phyloP scores from a whole-genome alignment of 2,797 vertebrate genomes.

The Geotrypetes seraphini region DNA sequence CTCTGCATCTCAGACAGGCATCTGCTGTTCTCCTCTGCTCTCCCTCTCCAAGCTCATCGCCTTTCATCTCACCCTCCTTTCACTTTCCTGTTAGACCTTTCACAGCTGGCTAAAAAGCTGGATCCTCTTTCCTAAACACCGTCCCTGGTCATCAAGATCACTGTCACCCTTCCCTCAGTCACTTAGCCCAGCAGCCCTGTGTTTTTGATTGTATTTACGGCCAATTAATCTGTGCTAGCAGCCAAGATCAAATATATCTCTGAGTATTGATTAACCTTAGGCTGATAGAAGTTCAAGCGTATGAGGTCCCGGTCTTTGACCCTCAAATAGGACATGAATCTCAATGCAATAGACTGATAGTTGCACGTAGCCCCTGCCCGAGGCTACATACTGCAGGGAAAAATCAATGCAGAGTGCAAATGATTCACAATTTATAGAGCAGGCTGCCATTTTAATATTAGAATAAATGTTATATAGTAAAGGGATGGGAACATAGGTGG shows the following conservation, averaged over 20 bases:
- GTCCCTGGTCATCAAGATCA: not conserved
- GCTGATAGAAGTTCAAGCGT: conserved; percentile 66
- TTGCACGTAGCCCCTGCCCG: conserved; percentile 29
- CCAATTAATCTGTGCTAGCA: conserved; percentile 66
- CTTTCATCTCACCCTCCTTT: not conserved
- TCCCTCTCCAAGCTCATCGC: too few species aligned
- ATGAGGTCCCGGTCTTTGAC: conserved; percentile 79
- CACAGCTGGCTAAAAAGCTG: not conserved
- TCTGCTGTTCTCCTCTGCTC: too few species aligned
- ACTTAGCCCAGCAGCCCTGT: conserved; percentile 5
- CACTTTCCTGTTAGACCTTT: accelerated
- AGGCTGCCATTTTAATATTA: conserved; percentile 81
- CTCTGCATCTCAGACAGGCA: too few species aligned
- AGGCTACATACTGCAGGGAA: conserved; percentile 30
- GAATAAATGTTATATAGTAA: conserved; percentile 63
- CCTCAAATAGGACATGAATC: conserved; percentile 98
- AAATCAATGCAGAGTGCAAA: conserved; percentile 73
- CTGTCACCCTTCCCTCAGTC: not conserved
- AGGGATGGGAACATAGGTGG: conserved; percentile 47
- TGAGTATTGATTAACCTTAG: conserved; percentile 77
- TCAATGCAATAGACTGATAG: conserved; percentile 90
- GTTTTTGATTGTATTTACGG: conserved; percentile 56
- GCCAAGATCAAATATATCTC: conserved; percentile 62
- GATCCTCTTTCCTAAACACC: not conserved
- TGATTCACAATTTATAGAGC: conserved; percentile 85